These are phyloP conservation scores for Anodontia alba DNA, from an alignment of 2,888 invertebrate species.

Conservation along the genomic window DNA sequence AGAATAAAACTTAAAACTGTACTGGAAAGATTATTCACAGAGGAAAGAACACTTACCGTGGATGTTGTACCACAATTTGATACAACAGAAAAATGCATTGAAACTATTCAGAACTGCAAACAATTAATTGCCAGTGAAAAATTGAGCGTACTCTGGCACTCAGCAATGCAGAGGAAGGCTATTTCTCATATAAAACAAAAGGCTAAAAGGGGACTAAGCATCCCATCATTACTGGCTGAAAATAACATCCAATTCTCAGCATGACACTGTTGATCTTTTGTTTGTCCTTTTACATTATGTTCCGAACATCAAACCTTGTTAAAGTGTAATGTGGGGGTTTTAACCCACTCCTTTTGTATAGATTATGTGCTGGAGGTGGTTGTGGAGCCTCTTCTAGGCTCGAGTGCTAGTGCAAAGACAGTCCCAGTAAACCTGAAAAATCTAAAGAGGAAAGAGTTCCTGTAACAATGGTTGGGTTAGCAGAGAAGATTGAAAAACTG, in stretches of 20 bases:
- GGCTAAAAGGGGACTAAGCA: neutral
- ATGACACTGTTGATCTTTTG: constrained; percentile 6
- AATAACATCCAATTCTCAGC: neutral
- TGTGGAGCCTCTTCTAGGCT: too few relatives aligned
- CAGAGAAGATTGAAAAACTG: too few relatives aligned
- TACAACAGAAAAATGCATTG: neutral
- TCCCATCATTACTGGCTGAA: neutral
- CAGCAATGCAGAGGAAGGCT: neutral
- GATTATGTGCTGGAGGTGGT: too few relatives aligned
- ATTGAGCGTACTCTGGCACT: neutral
- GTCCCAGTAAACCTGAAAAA: too few relatives aligned
- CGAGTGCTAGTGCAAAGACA: too few relatives aligned
- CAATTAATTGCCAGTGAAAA: neutral
- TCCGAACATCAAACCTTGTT: neutral
- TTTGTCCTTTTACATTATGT: constrained; percentile 8
- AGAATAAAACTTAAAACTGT: neutral
- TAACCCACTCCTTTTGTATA: too few relatives aligned
- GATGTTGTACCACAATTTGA: constrained; percentile 2
- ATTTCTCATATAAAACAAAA: constrained; percentile 2
- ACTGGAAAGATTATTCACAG: neutral
- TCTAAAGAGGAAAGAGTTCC: too few relatives aligned
- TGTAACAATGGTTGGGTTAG: too few relatives aligned
- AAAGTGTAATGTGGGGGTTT: neutral
- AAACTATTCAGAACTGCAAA: neutral
- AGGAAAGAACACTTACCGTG: neutral